Percentiles rank a stretch among this genome's conserved stretches.
Conservation (phyloP, 2,888 invertebrate species). For the Hirtodrosophila alboralis region DNA sequence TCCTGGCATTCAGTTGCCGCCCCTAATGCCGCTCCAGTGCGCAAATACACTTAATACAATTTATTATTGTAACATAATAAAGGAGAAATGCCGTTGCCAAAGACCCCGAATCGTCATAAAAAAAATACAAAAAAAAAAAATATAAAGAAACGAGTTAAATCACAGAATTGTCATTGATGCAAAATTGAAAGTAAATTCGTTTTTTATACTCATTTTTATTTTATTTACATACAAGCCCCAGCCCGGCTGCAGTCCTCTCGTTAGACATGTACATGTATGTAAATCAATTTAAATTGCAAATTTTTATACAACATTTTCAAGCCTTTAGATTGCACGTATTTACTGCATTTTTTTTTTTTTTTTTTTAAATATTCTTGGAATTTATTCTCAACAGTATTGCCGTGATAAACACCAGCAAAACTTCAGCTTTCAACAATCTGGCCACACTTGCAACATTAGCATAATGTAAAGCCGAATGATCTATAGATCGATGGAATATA, state of each 20-base stretch:
- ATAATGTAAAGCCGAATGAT: constrained; percentile 27
- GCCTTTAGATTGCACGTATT: constrained; percentile 10
- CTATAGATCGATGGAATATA: neutral
- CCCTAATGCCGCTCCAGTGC: constrained; percentile 24
- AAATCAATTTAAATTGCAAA: constrained; percentile 56
- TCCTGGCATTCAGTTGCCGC: constrained; percentile 30
- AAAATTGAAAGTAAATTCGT: constrained; percentile 66
- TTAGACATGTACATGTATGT: constrained; percentile 49
- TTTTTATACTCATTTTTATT: constrained; percentile 15
- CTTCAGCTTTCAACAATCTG: neutral
- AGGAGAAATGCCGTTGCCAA: constrained; percentile 23
- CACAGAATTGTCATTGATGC: constrained; percentile 56
- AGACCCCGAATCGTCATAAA: constrained; percentile 18
- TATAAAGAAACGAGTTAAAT: constrained; percentile 51
- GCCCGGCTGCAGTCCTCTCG: constrained; percentile 37
- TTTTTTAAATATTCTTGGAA: too few species aligned
- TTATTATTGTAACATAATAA: constrained; percentile 65
- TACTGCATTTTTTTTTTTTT: constrained; percentile 21
- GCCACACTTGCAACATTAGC: neutral
- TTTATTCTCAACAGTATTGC: neutral
- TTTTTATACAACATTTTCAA: constrained; percentile 16
- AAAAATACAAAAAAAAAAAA: too few species aligned
- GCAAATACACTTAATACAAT: constrained; percentile 63
- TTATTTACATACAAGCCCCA: constrained; percentile 19
- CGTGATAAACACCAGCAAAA: neutral